phyloP scores from a whole-genome alignment of 1,140 invertebrate genomes.

The Reticulitermes speratus region DNA sequence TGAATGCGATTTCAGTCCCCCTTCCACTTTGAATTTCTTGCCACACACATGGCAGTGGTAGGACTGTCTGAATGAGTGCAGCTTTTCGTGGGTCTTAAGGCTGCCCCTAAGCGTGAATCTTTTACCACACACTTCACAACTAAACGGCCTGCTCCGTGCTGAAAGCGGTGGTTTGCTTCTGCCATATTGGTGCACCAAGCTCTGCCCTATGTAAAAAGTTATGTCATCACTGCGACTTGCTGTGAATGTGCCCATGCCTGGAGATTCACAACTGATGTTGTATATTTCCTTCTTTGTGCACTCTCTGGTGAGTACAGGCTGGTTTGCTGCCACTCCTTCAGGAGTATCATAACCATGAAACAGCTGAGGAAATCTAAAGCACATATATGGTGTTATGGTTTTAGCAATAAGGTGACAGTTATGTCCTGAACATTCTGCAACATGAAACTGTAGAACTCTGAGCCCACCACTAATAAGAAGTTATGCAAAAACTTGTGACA shows the following conservation, averaged over 20 bases:
- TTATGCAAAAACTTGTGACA: no score
- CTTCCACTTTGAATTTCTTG: background rate
- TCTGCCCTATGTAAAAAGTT: background rate
- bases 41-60: background rate
- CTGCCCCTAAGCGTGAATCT: background rate
- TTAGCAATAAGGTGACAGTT: no score
- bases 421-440: no score
- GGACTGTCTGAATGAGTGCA: background rate
- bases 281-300: background rate
- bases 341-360: background rate
- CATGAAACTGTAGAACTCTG: no score
- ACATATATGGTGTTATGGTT: background rate
- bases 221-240: conserved; percentile 14
- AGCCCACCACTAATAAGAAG: no score
- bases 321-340: background rate
- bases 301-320: background rate
- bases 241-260: background rate
- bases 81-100: background rate
- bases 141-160: background rate
- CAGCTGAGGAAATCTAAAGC: background rate
- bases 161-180: background rate
- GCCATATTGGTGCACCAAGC: conserved; percentile 1
- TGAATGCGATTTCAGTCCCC: background rate
- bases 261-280: background rate
- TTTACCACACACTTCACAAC: background rate